A percentile compares a stretch with the other conserved stretches of the same genome.
These are phyloP conservation scores for Oryzias woworae DNA, from an alignment of 2,113 vertebrate genomes.

Conservation along the genomic window DNA sequence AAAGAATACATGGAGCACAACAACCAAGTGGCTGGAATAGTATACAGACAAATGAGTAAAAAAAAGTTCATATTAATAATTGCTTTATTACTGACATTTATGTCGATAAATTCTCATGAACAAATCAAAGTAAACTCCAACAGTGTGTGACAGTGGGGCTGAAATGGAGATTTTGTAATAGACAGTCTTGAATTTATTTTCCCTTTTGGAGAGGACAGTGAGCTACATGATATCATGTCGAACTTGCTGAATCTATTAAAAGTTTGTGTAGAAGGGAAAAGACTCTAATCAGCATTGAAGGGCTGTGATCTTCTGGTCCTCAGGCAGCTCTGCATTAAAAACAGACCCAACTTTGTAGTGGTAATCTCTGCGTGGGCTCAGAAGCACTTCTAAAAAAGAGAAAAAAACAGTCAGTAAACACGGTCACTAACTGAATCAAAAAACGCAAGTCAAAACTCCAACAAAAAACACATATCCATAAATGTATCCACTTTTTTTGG, in stretches of 20 bases:
- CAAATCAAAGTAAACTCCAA: too few relatives aligned
- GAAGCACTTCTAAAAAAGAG: not conserved
- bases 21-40: too few relatives aligned
- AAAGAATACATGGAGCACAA: too few relatives aligned
- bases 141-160: too few relatives aligned
- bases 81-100: too few relatives aligned
- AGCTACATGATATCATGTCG: not conserved
- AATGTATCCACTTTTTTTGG: not conserved
- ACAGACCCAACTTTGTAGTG: conserved; percentile 1
- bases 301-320: not conserved
- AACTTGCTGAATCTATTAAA: not conserved
- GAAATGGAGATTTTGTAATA: too few relatives aligned
- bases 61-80: too few relatives aligned
- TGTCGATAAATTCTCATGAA: too few relatives aligned
- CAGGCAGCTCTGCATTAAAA: not conserved
- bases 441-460: not conserved
- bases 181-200: not conserved
- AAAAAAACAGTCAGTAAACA: not conserved
- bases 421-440: not conserved
- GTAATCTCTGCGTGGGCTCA: not conserved
- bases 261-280: not conserved
- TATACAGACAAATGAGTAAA: too few relatives aligned
- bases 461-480: not conserved
- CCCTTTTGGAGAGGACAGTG: not conserved
- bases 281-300: not conserved